Base-by-base conservation (phyloP, 2,797 vertebrate genomes). In the Etheostoma nigrum region DNA sequence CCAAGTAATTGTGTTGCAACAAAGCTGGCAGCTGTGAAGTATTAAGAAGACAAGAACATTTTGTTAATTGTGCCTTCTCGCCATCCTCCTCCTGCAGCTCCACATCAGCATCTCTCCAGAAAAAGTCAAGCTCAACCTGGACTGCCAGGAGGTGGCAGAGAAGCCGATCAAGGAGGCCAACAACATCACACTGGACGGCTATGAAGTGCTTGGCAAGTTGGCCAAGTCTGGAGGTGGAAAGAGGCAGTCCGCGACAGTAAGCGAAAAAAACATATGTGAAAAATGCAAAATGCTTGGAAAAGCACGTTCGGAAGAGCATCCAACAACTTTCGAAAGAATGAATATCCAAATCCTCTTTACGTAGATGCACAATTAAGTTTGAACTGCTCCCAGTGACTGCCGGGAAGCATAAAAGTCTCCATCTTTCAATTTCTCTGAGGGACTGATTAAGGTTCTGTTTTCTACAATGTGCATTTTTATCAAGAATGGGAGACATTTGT, bases 201-300 rank as follows among this genome's bases (percentile, higher is more conserved):
- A 95, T 78, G 98, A 99, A 96, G 96, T 99, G 82, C 97, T 99
- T 86, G 99, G 99, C 85, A 99, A 97, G 89, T 93, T 99, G 88
- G 87, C 94, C 77, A 95, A 93, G 82, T 86, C 94, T 73, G 92
- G 89, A 82, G 94, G 94, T 44, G 90, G 93, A 69, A 97, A 92
- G 94, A 97, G 95, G 7, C 96, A 95, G 92, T 97, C 98, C 84
- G 97, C 97, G 57, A 95, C 98, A 75, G 98, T 99, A 95, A 97
- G 97, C 88, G 52, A 84, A 75, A 40, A 40, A 65, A 72, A 53
- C 7, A 71, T 72, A 79, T 63, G 51, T 79, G 69, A 54, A 82
- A 72, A 65, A 58, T 8, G 12, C 40, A n/a, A 40, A 66, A 73
- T 33, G 18, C 19, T 57, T 53, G 71, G 61, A 81, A 78, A 88